Evolutionary conservation across 2,888 invertebrate species (phyloP).

Genomic region (Volucella inanis): DNA sequence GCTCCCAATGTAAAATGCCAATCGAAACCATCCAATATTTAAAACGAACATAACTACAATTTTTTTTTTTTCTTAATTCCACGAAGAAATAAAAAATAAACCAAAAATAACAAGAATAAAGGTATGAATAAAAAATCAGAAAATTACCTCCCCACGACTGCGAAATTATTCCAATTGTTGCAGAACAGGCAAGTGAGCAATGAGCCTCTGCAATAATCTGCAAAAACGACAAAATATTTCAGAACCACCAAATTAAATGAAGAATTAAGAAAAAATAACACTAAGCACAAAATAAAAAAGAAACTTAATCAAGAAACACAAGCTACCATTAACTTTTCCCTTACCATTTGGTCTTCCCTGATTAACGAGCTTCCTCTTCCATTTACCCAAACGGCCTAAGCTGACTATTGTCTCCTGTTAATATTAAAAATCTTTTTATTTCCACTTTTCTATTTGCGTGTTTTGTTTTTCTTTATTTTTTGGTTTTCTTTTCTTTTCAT

Average conservation of each 20-base stretch:
- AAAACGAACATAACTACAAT: no score
- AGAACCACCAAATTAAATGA: not conserved
- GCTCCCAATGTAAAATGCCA: no score
- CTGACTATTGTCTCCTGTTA: not conserved
- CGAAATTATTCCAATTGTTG: not conserved
- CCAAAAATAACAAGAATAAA: no score
- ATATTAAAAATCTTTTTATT: slow-evolving; percentile 2
- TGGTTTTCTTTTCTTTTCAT: not conserved
- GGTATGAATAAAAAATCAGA: no score
- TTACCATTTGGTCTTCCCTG: slow-evolving; percentile 36
- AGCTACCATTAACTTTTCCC: not conserved
- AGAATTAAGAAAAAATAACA: not conserved
- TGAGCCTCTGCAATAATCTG: not conserved
- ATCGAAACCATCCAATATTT: no score
- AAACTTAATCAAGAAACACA: slow-evolving; percentile 1
- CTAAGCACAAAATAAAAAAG: not conserved
- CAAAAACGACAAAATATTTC: slow-evolving; percentile 11
- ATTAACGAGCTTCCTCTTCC: slow-evolving; percentile 6
- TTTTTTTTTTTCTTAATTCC: no score
- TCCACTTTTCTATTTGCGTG: slow-evolving; percentile 1
- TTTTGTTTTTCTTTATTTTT: not conserved
- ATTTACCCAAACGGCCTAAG: not conserved
- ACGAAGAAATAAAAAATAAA: no score
- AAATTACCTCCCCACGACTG: not conserved
- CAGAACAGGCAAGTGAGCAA: not conserved